Evolutionary conservation across 2,113 vertebrate genomes (phyloP).

Genomic region (Ariopsis seemanni): DNA sequence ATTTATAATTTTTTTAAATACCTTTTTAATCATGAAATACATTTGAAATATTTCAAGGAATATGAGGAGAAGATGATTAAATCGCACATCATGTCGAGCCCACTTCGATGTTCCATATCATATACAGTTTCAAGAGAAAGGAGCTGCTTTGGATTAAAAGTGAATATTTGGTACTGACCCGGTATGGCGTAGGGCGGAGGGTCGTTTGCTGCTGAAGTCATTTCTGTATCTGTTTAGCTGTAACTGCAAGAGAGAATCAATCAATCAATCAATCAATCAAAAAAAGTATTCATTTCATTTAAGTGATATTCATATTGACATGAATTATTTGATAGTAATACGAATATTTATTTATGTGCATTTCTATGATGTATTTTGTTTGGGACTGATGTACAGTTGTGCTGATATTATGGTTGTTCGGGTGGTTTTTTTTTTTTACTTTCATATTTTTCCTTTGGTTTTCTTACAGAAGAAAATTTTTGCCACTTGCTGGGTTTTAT

Average conservation of each 20-base stretch:
- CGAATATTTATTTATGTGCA: neutral
- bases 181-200: slow-evolving; percentile 63
- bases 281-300: neutral
- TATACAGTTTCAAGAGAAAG: neutral
- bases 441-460: neutral
- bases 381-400: no score
- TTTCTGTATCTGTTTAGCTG: slow-evolving; percentile 52
- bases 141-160: neutral
- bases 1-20: no score
- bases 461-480: no score
- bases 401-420: neutral
- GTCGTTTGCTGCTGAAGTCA: slow-evolving; percentile 49
- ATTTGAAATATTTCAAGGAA: neutral
- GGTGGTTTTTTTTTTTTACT: no score
- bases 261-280: neutral
- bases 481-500: no score
- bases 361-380: neutral
- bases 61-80: neutral
- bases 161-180: slow-evolving; percentile 49
- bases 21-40: neutral
- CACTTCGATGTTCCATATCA: no score
- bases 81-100: neutral
- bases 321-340: neutral
- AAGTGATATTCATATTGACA: neutral
- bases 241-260: neutral